Evolutionary conservation across 2,797 vertebrate genomes (phyloP).

Genomic region (Tenualosa thibaudeaui): DNA sequence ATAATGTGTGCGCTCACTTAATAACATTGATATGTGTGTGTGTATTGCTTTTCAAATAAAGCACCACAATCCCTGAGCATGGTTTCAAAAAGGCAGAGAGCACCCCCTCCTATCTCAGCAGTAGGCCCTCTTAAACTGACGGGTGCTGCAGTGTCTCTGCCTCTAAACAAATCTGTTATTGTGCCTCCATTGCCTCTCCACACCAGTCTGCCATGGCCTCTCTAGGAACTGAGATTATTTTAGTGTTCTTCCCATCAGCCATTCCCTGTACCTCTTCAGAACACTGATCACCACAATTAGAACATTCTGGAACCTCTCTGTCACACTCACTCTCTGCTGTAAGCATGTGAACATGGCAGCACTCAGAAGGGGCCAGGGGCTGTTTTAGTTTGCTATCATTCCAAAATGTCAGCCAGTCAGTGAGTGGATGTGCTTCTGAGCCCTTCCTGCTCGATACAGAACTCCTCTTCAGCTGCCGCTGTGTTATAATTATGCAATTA

Average conservation of each 20-base stretch:
- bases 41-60: background rate
- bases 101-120: background rate
- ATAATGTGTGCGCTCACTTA: too few species aligned
- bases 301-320: background rate
- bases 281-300: background rate
- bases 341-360: background rate
- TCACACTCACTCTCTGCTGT: background rate
- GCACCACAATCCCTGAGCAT: background rate
- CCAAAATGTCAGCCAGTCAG: background rate
- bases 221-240: too few species aligned
- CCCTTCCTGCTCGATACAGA: slow-evolving; percentile 8
- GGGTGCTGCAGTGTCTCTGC: background rate
- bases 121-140: background rate
- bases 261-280: background rate
- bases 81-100: too few species aligned
- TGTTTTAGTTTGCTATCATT: background rate
- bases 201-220: too few species aligned
- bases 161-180: background rate
- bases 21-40: background rate
- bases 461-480: background rate
- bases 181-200: background rate
- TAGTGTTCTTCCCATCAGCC: background rate
- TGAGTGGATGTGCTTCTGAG: background rate
- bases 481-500: slow-evolving; percentile 42
- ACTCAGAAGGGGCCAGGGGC: background rate